phyloP scores from a whole-genome alignment of 1,140 invertebrate species.

The Nasonia vitripennis region DNA sequence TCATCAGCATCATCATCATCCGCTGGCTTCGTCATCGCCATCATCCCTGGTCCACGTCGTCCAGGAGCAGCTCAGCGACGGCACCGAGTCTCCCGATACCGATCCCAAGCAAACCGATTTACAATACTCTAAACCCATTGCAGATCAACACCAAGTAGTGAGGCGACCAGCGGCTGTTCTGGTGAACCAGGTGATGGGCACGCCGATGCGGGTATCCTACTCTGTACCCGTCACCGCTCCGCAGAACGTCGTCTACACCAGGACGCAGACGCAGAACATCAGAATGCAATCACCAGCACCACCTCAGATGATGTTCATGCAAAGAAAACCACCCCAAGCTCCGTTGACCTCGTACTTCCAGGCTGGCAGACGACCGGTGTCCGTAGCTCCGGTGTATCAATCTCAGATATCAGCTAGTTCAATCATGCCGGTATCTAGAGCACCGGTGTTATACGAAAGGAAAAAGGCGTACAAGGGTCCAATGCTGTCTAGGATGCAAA shows the following conservation, averaged over 20 bases:
- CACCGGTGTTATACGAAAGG: conserved; percentile 61
- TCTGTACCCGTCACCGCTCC: conserved; percentile 55
- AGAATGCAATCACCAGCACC: conserved; percentile 52
- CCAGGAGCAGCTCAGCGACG: conserved; percentile 47
- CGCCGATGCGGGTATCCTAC: conserved; percentile 61
- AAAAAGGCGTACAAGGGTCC: conserved; percentile 65
- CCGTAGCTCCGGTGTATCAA: background rate
- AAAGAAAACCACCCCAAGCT: background rate
- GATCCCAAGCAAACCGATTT: background rate
- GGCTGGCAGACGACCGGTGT: background rate
- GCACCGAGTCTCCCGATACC: conserved; percentile 60
- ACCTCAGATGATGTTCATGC: conserved; percentile 37
- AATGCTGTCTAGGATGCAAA: conserved; percentile 53
- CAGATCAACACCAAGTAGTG: conserved; percentile 65
- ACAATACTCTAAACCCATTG: conserved; percentile 71
- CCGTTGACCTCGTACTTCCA: background rate
- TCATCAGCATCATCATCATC: conserved; percentile 4
- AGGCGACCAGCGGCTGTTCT: conserved; percentile 57
- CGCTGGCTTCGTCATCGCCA: conserved; percentile 6
- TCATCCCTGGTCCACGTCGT: conserved; percentile 50
- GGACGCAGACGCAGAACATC: conserved; percentile 56
- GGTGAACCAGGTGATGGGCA: conserved; percentile 60
- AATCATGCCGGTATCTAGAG: conserved; percentile 36
- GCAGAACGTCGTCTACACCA: conserved; percentile 64
- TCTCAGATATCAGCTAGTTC: background rate